Base-by-base conservation (phyloP, 2,113 vertebrate genomes). In the Rynchops niger region DNA sequence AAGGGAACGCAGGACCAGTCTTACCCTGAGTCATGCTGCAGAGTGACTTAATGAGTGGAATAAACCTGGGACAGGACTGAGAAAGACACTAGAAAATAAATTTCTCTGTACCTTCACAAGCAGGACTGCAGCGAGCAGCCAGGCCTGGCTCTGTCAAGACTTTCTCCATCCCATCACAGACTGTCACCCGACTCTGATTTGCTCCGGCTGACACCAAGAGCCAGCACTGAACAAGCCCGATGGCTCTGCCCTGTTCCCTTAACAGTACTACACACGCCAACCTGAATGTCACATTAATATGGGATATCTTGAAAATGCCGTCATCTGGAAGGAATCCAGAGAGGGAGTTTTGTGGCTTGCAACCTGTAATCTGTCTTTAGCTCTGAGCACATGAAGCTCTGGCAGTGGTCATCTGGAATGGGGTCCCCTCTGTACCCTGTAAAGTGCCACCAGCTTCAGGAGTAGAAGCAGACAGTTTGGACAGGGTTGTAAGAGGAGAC, bases 1-100 rank as follows among this genome's bases (percentile, higher is more conserved):
- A 80, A 20, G 32, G 52, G 15, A 83, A 73, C 1, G 2, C 55
- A 61, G 15, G 36, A 62, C 17, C 0, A 3, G 27, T 73, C n/a
- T 86, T 81, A 38, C 19, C 9, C 71, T 0, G 0, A 55, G 73
- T 36, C 0, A 0, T 86, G 34, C 34, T 77, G 29, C 50, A 61
- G 55, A 56, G 36, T 0, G 0, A 16, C 34, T 61, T 49, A n/a
- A 0, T 61, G 58, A 14, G 23, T 70, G 23, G 43, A 95, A 93
- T 65, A 27, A 82, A 74, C 49, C 7, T 15, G 34, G 56, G 25
- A 26, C 23, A 59, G 38, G 29, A 49, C 21, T 12, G 12, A 62
- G 61, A 88, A 89, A 76, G 36, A 38, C 27, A 53, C 4, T 8
- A 56, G n/a, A 30, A 80, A 85, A 84, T 49, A 55, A 49, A 42